Evolutionary conservation across 2,888 invertebrate species (phyloP).

Genomic region (Campaea margaritaria): DNA sequence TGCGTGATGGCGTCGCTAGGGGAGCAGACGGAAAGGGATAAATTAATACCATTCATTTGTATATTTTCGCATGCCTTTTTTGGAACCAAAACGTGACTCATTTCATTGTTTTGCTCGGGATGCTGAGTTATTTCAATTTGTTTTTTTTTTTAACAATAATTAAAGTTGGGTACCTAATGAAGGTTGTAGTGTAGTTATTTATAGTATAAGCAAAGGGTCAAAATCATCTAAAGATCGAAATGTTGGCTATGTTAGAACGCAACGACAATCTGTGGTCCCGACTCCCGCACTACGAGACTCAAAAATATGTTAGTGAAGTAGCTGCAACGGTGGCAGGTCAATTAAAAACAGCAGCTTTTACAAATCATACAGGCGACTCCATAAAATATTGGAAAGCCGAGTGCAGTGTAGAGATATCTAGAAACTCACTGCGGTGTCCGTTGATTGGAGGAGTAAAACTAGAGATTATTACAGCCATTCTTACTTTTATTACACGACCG

Average conservation of each 20-base stretch:
- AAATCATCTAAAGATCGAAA: no score
- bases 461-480: slow-evolving; percentile 22
- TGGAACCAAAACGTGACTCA: slow-evolving; percentile 25
- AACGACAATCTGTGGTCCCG: no score
- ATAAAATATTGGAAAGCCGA: slow-evolving; percentile 34
- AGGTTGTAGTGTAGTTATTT: no score
- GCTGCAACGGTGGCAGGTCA: background rate
- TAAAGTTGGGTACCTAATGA: no score
- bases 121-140: background rate
- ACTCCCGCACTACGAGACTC: no score
- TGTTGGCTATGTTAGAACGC: no score
- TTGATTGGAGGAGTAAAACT: slow-evolving; percentile 29
- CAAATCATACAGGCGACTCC: slow-evolving; percentile 8
- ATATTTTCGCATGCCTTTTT: slow-evolving; percentile 16
- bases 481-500: slow-evolving; percentile 27
- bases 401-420: slow-evolving; percentile 26
- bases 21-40: slow-evolving; percentile 30
- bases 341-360: slow-evolving; percentile 24
- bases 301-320: background rate
- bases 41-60: slow-evolving; percentile 37
- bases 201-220: no score
- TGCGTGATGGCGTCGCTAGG: slow-evolving; percentile 11
- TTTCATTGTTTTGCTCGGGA: slow-evolving; percentile 6
- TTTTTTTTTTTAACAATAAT: no score
- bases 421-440: slow-evolving; percentile 33